phyloP scores from a whole-genome alignment of 2,888 invertebrate species.

The Athripsodes cinereus region DNA sequence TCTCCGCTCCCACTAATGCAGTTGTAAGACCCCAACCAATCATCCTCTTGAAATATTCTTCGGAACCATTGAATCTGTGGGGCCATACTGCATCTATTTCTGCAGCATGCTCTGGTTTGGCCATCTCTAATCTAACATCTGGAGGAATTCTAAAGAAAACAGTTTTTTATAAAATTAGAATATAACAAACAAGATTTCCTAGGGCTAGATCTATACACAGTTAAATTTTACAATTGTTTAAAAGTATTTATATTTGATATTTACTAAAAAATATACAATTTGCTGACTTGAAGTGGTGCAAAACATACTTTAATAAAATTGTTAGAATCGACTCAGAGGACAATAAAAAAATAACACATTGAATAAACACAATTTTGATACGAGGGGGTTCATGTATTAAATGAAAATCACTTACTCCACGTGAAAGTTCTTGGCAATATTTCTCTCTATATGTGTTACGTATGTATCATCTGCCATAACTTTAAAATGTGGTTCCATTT shows the following conservation, averaged over 20 bases:
- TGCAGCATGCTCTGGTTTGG: constrained; percentile 7
- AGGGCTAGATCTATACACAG: too few species aligned
- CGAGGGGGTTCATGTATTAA: too few species aligned
- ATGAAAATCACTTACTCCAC: constrained; percentile 6
- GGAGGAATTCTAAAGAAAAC: constrained; percentile 8
- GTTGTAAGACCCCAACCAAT: neutral
- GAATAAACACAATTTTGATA: neutral
- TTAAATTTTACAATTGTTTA: too few species aligned
- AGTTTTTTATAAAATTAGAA: too few species aligned
- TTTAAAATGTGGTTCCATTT: neutral
- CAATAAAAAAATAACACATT: too few species aligned
- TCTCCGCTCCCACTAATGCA: constrained; percentile 6
- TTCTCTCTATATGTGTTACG: constrained; percentile 6
- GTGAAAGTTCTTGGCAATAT: constrained; percentile 10
- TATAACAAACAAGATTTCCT: too few species aligned
- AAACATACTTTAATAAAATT: too few species aligned
- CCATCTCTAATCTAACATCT: constrained; percentile 1
- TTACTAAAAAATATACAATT: too few species aligned
- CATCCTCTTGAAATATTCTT: constrained; percentile 19
- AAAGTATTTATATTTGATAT: too few species aligned
- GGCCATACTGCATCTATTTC: constrained; percentile 21
- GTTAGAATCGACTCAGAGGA: too few species aligned
- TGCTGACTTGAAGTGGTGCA: too few species aligned
- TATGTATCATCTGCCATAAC: constrained; percentile 1
- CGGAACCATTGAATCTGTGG: constrained; percentile 19